Conservation (phyloP, 1,140 invertebrate genomes). For the Nephila pilipes region DNA sequence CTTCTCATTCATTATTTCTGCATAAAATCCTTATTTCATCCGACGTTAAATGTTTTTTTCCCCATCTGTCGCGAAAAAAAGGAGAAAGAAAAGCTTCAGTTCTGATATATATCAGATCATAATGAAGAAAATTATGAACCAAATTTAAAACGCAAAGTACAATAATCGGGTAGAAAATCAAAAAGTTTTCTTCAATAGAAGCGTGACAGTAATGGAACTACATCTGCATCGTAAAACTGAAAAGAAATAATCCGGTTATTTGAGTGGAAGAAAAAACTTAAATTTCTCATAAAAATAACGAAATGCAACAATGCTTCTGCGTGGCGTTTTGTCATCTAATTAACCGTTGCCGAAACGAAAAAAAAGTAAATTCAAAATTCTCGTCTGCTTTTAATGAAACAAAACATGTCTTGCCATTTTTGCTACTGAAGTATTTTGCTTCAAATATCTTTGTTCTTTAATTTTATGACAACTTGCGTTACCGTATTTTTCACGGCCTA, state of each 20-base stretch:
- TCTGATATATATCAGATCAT: neutral
- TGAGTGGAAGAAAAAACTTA: conserved; percentile 17
- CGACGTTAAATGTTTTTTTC: neutral
- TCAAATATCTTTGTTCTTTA: conserved; percentile 3
- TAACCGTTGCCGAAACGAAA: neutral
- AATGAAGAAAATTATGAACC: neutral
- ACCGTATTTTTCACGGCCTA: neutral
- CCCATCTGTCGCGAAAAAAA: neutral
- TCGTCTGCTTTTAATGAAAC: conserved; percentile 22
- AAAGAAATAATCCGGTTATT: conserved; percentile 33
- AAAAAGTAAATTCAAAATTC: neutral
- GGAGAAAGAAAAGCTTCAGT: neutral
- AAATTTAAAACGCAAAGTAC: neutral
- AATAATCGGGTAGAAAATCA: neutral
- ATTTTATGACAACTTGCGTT: conserved; percentile 17
- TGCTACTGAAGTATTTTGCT: neutral
- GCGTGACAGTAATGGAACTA: conserved; percentile 3
- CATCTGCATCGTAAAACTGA: neutral
- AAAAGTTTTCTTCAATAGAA: neutral
- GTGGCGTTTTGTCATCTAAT: conserved; percentile 24
- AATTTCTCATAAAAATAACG: neutral
- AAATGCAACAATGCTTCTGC: conserved; percentile 18
- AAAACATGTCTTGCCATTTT: neutral
- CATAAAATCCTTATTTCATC: neutral
- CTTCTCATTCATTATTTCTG: neutral